Evolutionary conservation across 1,140 invertebrate species (phyloP), one percentile per base, ranked within the genome.

Genomic region (Microplitis mediator): DNA sequence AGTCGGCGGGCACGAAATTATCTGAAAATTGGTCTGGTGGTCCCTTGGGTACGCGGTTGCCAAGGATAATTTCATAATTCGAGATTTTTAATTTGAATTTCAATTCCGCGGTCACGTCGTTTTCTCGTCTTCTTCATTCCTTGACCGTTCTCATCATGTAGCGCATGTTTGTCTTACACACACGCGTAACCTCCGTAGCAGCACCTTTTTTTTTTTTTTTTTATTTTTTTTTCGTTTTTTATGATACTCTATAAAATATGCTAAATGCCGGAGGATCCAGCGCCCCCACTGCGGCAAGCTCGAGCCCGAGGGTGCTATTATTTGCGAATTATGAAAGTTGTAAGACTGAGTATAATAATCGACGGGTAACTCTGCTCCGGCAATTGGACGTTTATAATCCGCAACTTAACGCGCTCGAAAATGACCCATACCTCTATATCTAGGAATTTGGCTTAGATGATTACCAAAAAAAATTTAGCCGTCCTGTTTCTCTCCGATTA

Each of bases 51-150:
- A 50, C 74, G 74, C 72, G 76, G 71, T 77, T 77, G 74, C 35
- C 69, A 36, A 74, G 61, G 75, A 79, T 80, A 79, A 81, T 81
- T 79, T 82, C 74, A 81, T 83, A 82, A 84, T 84, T 83, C 73
- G 71, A 72, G 69, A 80, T 82, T 86, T 83, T 85, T 86, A 84
- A 86, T 86, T 85, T 81, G 79, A 82, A 83, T 81, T 84, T 84
- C 80, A 82, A 85, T 83, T 82, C 79, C 73, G 78, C 75, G 77
- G 74, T 77, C 71, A 75, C 74, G 68, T 45, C 35, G 63, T 71
- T 8, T 16, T 66, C 50, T 70, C 35, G 34, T 45, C 5, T 61
- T 67, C 31, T n/a, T 36, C 45, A 23, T 14, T n/a, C 6, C 34
- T 66, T 69, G 56, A 65, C 35, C 50, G 23, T 60, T 51, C 50